Base-by-base conservation (phyloP, 2,888 invertebrate species). In the Blomia tropicalis region DNA sequence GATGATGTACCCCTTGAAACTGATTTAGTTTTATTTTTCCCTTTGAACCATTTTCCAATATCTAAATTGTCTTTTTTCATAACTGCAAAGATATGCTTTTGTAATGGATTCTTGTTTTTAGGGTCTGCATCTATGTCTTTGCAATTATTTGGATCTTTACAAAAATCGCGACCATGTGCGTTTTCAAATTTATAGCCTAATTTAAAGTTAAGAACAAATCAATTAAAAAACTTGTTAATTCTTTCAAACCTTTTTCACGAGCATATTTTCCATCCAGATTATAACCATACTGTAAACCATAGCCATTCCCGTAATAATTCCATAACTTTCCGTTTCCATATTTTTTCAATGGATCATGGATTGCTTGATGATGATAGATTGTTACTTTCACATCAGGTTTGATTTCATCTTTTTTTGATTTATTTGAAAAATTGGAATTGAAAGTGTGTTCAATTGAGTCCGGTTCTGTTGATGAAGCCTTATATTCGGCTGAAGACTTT, bases 241-340 rank as follows among this genome's bases (percentile, higher is more conserved):
- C 7, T 36, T 11, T 11, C 7, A 11, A 36, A 60, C 62, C 65
- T 58, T 60, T 63, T 29, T 65, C 43, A 19, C 60, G 56, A 29
- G 23, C n/a, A 29, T 59, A 29, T 2, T 41, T 36, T 11, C 63
- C 63, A 51, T 65, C 63, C 4, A 41, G 44, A 25, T 63, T 47
- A 32, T 60, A 63, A 29, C 60, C 60, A 36, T 65, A 65, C 32
- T 63, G 56, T 22, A 65, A 25, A 4, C 65, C 65, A 41, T 63
- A 65, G 0, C 65, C 65, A 43, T 65, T 58, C 2, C 59, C 58
- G 19, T 44, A 53, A 32, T 27, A 44, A 27, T 59, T 63, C 58
- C 47, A 43, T 4, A 59, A 30, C 14, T 36, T 36, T 31, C 29
- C 29, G 2, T 56, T 2, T 19, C 29, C 29, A 36, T 3, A 2